Evolutionary conservation across 2,113 vertebrate genomes (phyloP).

Genomic region (Mirza zaza): DNA sequence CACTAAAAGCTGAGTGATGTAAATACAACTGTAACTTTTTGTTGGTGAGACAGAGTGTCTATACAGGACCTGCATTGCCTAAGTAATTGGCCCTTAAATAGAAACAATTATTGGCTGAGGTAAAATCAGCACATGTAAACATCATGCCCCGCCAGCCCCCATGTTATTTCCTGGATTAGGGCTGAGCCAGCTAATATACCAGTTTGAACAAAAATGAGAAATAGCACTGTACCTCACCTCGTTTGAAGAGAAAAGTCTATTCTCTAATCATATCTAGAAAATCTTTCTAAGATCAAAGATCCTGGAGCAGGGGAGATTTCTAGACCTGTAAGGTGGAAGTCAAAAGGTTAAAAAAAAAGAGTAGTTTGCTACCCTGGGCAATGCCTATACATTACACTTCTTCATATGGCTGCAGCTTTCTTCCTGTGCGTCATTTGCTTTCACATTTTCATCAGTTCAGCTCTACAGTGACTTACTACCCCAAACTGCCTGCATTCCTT

Average conservation of each 20-base stretch:
- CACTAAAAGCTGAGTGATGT: background rate
- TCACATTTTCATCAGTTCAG: background rate
- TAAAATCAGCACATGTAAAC: background rate
- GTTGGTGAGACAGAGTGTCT: background rate
- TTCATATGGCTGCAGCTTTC: background rate
- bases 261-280: background rate
- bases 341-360: background rate
- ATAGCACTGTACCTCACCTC: background rate
- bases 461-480: background rate
- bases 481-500: background rate
- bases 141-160: background rate
- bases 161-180: background rate
- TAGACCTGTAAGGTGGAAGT: background rate
- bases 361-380: background rate
- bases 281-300: background rate
- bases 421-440: background rate
- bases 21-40: background rate
- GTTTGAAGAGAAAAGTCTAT: slow-evolving; percentile 21
- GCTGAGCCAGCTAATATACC: background rate
- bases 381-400: background rate
- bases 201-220: slow-evolving; percentile 10
- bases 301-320: background rate
- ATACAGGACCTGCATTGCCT: background rate
- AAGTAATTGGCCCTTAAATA: background rate
- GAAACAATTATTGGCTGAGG: background rate